These are phyloP conservation scores for Charadrius vociferus DNA, from an alignment of 2,113 vertebrate species.

Conservation along the genomic window DNA sequence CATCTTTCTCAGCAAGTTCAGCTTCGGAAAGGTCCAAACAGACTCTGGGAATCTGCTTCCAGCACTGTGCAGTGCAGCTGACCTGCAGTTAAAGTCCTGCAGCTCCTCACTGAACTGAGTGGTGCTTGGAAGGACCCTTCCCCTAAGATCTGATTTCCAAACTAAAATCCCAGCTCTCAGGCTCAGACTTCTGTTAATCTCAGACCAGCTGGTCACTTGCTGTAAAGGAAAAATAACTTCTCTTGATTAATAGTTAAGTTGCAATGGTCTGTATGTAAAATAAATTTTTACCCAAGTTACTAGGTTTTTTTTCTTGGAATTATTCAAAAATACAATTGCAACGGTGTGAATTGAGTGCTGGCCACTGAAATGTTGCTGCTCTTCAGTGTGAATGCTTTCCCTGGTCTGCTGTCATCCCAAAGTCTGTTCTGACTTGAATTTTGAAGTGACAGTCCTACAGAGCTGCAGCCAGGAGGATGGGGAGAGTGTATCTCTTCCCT, in stretches of 20 bases:
- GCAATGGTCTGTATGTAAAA: slow-evolving; percentile 77
- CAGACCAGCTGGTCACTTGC: slow-evolving; percentile 21
- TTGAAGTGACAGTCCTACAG: not conserved
- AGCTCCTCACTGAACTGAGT: not conserved
- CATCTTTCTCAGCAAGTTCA: not conserved
- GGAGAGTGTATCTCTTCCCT: not conserved
- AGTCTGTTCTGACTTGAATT: not conserved
- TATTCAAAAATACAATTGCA: not conserved
- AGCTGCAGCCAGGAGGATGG: not conserved
- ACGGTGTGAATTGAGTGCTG: not conserved
- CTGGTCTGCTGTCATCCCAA: not conserved
- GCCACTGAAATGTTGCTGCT: not conserved
- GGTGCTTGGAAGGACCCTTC: not conserved
- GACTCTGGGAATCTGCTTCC: not conserved
- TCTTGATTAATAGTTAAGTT: slow-evolving; percentile 66
- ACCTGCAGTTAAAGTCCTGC: not conserved
- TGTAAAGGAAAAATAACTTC: slow-evolving; percentile 30
- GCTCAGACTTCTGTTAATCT: slow-evolving; percentile 45
- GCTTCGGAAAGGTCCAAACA: not conserved
- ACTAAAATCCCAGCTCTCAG: slow-evolving; percentile 38
- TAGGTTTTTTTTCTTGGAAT: not conserved
- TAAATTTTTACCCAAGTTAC: slow-evolving; percentile 79
- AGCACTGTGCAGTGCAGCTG: not conserved
- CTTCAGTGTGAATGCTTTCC: not conserved
- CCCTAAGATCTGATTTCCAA: not conserved